Conservation (phyloP, 2,888 invertebrate genomes). For the Acholoe squamosa region DNA sequence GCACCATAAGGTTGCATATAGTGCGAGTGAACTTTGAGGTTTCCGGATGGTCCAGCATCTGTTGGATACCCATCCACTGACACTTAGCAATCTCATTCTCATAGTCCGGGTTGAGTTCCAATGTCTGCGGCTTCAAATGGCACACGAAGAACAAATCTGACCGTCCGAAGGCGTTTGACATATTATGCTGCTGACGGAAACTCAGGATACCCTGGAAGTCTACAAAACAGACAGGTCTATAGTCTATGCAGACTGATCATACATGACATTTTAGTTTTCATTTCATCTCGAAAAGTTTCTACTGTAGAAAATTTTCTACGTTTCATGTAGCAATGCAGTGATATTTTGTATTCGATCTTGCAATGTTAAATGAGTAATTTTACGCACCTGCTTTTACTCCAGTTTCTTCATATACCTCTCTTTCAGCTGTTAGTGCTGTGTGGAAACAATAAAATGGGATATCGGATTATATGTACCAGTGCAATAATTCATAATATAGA, state of each 20-base stretch:
- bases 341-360: too few relatives aligned
- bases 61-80: conserved; percentile 78
- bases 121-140: conserved; percentile 77
- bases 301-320: too few relatives aligned
- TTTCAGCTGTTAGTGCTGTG: conserved; percentile 77
- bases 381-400: conserved; percentile 76
- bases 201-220: conserved; percentile 79
- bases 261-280: too few relatives aligned
- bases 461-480: not conserved
- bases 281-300: too few relatives aligned
- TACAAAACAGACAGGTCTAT: conserved; percentile 65
- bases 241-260: too few relatives aligned
- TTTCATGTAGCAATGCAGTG: too few relatives aligned
- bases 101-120: conserved; percentile 76
- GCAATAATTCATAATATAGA: too few relatives aligned
- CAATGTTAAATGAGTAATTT: too few relatives aligned
- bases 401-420: conserved; percentile 82
- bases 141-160: conserved; percentile 81
- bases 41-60: conserved; percentile 71
- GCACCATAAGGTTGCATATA: conserved; percentile 60
- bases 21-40: conserved; percentile 74
- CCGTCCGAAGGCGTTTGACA: conserved; percentile 80
- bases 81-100: conserved; percentile 77
- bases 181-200: conserved; percentile 80
- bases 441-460: conserved; percentile 61